Base-by-base conservation (phyloP, 2,113 vertebrate species). In the Microcebus lehilahytsara region DNA sequence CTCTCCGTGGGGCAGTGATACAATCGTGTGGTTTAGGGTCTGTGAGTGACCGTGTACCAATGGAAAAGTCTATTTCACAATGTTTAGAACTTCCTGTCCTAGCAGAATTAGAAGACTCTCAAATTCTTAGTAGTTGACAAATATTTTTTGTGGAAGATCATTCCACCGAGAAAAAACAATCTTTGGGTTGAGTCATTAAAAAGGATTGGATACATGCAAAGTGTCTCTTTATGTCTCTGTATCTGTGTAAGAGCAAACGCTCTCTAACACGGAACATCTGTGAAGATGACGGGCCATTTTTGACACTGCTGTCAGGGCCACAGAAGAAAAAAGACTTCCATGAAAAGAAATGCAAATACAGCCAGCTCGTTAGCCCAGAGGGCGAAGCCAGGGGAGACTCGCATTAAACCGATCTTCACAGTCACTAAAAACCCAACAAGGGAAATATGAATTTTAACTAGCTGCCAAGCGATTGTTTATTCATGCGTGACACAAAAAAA, bases 51-150 rank as follows among this genome's bases (percentile, higher is more conserved):
- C 8, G 42, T 30, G 40, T 22, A 62, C 25, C 6, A 30, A 34
- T 51, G 66, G 67, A 49, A 94, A 96, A 77, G 6, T 69, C 77
- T 67, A 69, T 78, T 88, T 81, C 46, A 40, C 64, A 86, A 97
- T 58, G 93, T 96, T 91, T 96, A 95, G 95, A 97, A 93, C 72
- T 93, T 97, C 23, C 94, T 67, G n/a, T 96, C 94, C 40, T 92
- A 92, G 93, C 51, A 95, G 81, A 84, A 96, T 87, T 86, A 93
- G 97, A 95, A 96, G 96, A 95, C 95, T 97, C 85, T 92, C 91
- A 74, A 58, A 95, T 91, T 94, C 93, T 93, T 87, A 22, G 74
- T 27, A 95, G 79, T 89, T 96, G 95, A 96, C 94, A 92, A 95
- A 97, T 96, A 88, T 93, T 95, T 91, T 90, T 91, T 98, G 56